Evolutionary conservation across 2,113 vertebrate genomes (phyloP), one percentile per base, ranked within the genome.

Genomic region (Lagopus muta): DNA sequence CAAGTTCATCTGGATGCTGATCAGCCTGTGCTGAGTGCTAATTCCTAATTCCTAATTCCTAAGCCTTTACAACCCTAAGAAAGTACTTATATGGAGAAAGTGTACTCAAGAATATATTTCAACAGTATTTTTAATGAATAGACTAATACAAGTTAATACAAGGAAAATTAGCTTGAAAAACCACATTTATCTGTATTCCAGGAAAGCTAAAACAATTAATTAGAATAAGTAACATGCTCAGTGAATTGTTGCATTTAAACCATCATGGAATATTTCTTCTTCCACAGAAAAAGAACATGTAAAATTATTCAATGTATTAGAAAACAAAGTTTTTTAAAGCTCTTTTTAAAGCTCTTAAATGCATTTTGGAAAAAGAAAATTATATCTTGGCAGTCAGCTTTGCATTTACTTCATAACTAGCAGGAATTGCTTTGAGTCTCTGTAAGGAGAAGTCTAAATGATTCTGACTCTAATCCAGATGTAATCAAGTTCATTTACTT

Each of bases 1-100:
- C 25, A 66, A 69, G 57, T 54, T 94, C 94, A 86, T 82, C 76
- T 86, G 70, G 82, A 66, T 96, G 54, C 78, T 96, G 92, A 96
- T 97, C 88, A 38, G 38, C 38, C 38, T 38, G 38, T 38, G 38
- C 38, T 38, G 38, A 38, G 10, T 38, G 38, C 38, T 38, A 38
- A 38, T 38, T 38, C 38, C 38, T 38, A 38, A 36, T 36, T 36
- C 8, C 36, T 36, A 38, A 38, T 38, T 38, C 38, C 38, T 38
- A 38, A 38, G 38, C 10, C 38, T 97, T 99, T 98, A 98, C 81
- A 86, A 94, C 25, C 45, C 73, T 97, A 97, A 97, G 95, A 97
- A 97, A 97, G 98, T 92, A 96, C 95, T 97, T 98, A 96, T 43
- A 67, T 97, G 89, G 96, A 65, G 96, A 97, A 90, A 70, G 85